Percentiles rank a stretch among this genome's conserved stretches.
Evolutionary conservation across 2,797 vertebrate species (phyloP).

Genomic region (Acanthurus lineatus): DNA sequence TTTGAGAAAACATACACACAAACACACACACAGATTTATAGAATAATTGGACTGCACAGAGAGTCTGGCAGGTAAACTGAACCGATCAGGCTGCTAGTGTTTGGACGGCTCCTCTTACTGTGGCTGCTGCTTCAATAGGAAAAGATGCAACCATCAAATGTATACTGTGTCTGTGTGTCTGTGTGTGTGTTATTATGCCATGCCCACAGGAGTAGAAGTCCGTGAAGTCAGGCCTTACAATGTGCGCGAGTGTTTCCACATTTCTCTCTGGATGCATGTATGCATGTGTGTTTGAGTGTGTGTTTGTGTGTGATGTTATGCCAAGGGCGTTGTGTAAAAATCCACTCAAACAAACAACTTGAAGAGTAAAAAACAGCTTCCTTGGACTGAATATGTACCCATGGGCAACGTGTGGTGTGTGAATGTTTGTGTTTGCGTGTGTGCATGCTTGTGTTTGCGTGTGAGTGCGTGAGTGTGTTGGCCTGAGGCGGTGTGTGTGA

Average conservation of each 20-base stretch:
- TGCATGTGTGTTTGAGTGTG: conserved; percentile 24
- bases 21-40: conserved; percentile 18
- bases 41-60: conserved; percentile 29
- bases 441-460: conserved; percentile 30
- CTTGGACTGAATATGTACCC: conserved; percentile 76
- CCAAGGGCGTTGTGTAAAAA: conserved; percentile 74
- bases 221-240: conserved; percentile 55
- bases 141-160: conserved; percentile 37
- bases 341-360: conserved; percentile 81
- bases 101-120: conserved; percentile 37
- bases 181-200: conserved; percentile 54
- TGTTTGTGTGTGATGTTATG: conserved; percentile 57
- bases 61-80: conserved; percentile 45
- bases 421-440: conserved; percentile 15
- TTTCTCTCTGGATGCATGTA: conserved; percentile 50
- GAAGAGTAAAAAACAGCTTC: conserved; percentile 76
- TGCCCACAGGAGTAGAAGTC: conserved; percentile 60
- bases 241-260: conserved; percentile 44
- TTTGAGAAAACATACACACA: conserved; percentile 33
- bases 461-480: conserved; percentile 23
- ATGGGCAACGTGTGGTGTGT: conserved; percentile 64
- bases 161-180: background rate
- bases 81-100: conserved; percentile 38
- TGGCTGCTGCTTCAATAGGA: conserved; percentile 43
- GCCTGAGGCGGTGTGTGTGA: conserved; percentile 57